A percentile compares a stretch with the other conserved stretches of the same genome.
These are phyloP conservation scores for Heliconius eleuchia DNA, from an alignment of 1,140 invertebrate species.

Conservation along the genomic window DNA sequence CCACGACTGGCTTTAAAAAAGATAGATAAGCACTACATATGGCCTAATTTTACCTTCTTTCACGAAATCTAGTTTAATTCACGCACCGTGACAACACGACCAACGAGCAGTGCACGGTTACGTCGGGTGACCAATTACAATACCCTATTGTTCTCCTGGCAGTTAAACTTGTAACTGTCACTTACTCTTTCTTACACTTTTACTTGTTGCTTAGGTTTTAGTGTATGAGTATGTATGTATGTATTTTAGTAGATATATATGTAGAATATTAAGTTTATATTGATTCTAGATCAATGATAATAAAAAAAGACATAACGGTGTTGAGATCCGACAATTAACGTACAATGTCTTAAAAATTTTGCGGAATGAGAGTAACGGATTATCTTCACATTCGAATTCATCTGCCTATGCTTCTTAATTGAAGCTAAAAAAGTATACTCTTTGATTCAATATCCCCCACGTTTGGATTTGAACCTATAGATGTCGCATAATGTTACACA, in stretches of 20 bases:
- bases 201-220: background rate
- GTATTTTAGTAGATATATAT: too few relatives aligned
- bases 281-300: too few relatives aligned
- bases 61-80: background rate
- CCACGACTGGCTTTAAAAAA: background rate
- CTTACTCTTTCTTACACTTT: conserved; percentile 19
- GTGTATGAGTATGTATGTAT: background rate
- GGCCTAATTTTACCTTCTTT: background rate
- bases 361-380: too few relatives aligned
- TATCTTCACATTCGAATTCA: too few relatives aligned
- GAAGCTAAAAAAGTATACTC: too few relatives aligned
- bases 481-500: background rate
- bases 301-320: too few relatives aligned
- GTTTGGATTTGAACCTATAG: background rate
- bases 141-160: conserved; percentile 21
- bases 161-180: conserved; percentile 24
- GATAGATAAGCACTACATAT: background rate
- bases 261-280: too few relatives aligned
- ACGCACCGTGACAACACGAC: conserved; percentile 13
- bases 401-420: too few relatives aligned
- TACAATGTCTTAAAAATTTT: too few relatives aligned
- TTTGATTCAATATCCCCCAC: background rate
- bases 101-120: background rate
- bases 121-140: conserved; percentile 20
- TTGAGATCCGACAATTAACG: too few relatives aligned